Percentiles rank a stretch among this genome's conserved stretches.
Conservation (phyloP, 2,113 vertebrate genomes). For the Haplochromis vanheusdeni region DNA sequence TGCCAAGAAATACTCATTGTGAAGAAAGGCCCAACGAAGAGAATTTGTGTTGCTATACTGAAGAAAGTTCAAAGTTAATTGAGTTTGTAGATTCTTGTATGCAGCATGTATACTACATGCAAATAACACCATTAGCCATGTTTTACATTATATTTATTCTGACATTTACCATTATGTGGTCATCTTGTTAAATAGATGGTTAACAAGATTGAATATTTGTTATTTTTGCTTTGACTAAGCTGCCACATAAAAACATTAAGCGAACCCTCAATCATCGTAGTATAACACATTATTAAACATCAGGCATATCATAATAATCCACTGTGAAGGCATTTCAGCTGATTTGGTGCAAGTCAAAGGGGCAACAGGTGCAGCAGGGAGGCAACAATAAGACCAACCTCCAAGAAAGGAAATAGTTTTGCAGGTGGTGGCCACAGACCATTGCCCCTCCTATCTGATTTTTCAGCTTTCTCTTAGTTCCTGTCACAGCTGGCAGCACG, state of each 20-base stretch:
- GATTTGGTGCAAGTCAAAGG: neutral
- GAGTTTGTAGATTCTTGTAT: neutral
- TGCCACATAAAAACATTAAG: neutral
- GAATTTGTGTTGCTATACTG: neutral
- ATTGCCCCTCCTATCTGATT: neutral
- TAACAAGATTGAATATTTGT: neutral
- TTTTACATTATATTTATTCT: neutral
- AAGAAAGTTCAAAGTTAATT: neutral
- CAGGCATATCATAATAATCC: neutral
- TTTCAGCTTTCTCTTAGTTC: neutral
- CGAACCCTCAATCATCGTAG: neutral
- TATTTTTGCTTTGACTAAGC: neutral
- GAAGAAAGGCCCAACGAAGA: neutral
- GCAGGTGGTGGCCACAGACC: neutral
- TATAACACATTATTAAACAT: neutral
- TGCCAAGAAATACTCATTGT: neutral
- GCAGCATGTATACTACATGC: neutral
- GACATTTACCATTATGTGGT: neutral
- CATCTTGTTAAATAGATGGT: neutral
- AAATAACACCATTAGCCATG: neutral
- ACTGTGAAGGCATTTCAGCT: neutral
- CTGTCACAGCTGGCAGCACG: neutral
- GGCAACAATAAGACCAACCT: neutral
- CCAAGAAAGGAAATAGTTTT: neutral
- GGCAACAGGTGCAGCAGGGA: neutral